Evolutionary conservation across 2,113 vertebrate genomes (phyloP).

Genomic region (Pagrus major): DNA sequence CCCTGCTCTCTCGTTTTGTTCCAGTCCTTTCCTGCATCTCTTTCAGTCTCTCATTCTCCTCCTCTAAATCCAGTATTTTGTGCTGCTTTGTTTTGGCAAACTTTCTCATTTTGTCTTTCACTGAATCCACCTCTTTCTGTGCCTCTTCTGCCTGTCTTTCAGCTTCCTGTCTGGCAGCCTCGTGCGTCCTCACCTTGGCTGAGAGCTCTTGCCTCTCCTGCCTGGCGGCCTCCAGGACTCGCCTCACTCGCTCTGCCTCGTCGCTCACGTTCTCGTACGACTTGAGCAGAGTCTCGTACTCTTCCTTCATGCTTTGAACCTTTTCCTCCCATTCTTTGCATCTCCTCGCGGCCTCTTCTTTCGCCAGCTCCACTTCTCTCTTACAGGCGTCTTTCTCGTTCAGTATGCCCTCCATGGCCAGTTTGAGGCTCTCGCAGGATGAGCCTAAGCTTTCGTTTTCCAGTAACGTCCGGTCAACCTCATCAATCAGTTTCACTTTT

Average conservation of each 20-base stretch:
- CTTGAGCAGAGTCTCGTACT: conserved; percentile 94
- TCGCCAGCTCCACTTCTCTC: conserved; percentile 85
- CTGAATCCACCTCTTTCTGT: conserved; percentile 88
- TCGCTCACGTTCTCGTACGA: conserved; percentile 96
- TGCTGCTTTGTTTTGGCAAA: conserved; percentile 97
- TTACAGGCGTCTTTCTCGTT: conserved; percentile 87
- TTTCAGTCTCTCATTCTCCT: conserved; percentile 92
- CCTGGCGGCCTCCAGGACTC: conserved; percentile 88
- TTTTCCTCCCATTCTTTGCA: conserved; percentile 89
- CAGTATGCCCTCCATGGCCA: conserved; percentile 86
- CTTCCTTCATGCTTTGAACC: conserved; percentile 89
- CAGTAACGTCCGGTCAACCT: conserved; percentile 86
- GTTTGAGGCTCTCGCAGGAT: conserved; percentile 91
- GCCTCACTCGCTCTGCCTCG: conserved; percentile 91
- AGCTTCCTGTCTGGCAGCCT: conserved; percentile 85
- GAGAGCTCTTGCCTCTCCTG: conserved; percentile 93
- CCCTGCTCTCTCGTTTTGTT: conserved; percentile 53
- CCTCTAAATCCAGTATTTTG: conserved; percentile 95
- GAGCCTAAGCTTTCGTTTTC: conserved; percentile 91
- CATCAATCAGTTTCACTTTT: conserved; percentile 85
- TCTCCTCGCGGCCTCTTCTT: conserved; percentile 78
- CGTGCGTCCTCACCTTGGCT: conserved; percentile 81
- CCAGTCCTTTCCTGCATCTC: conserved; percentile 73
- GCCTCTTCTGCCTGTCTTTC: conserved; percentile 88
- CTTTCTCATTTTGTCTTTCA: conserved; percentile 98